Base-by-base conservation (phyloP, 92 coral and sea anemone genomes). In the Paramuricea clavata region DNA sequence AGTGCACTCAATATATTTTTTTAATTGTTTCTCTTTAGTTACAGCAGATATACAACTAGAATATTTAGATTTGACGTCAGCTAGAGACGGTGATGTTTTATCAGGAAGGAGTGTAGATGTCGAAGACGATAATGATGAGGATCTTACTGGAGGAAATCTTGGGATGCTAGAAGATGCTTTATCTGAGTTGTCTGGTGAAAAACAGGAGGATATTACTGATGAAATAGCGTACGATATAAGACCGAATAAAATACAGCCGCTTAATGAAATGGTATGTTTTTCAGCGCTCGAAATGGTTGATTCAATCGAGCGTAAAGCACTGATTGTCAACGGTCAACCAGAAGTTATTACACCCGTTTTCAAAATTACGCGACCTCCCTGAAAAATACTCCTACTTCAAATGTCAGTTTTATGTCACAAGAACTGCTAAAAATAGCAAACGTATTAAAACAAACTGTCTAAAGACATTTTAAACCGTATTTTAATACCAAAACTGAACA, bases 61-160 rank as follows among this genome's bases (percentile, higher is more conserved):
- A 12, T 33, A 65, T 13, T 31, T 26, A 1, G 72, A 33, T 65
- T 31, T 65, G 72, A 28, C 35, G 35, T 16, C 39, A 6, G 21
- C n/a, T 31, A 3, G 39, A 10, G 72, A 65, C 12, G 41, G 13
- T 27, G 72, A 65, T 2, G 1, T 33, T 12, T 28, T 31, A 16
- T 65, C 39, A 6, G 72, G 39, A n/a, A n/a, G n/a, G 23, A 60
- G 31, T 8, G 68, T 0, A 5, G 68, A 26, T 60, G 31, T 22
- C 32, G 33, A 60, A 0, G 68, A 60, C 12, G 49, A 78, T 17
- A 26, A 78, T 68, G 87, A 83, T 17, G 92, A 94, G 57, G 98
- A 95, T 78, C 64, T 95, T 89, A 94, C 98, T 12, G 98, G 98
- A 15, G 98, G 98, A 6, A 95, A 94, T 85, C 86, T 95, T 6